Conservation (phyloP, 2,888 invertebrate species). For the Pachliopta kotzebuea region DNA sequence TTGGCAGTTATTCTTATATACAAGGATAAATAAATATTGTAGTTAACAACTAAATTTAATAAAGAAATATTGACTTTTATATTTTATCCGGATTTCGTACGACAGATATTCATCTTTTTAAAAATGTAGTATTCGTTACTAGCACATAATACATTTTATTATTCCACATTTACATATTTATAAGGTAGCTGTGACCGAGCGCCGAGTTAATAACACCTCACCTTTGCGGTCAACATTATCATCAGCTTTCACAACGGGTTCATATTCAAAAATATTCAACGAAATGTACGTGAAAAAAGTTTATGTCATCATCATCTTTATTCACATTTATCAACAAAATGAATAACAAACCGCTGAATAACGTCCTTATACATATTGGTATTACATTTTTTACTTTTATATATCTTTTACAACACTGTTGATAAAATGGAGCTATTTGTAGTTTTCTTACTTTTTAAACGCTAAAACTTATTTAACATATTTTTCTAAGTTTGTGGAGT, state of each 20-base stretch:
- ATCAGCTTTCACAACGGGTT: conserved; percentile 1
- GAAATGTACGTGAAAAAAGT: background rate
- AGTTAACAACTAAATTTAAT: background rate
- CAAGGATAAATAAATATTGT: no score
- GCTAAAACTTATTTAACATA: no score
- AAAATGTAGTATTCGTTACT: background rate
- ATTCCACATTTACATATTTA: conserved; percentile 25
- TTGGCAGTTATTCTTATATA: no score
- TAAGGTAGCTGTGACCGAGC: conserved; percentile 15
- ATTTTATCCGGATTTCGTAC: background rate
- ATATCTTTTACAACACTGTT: no score
- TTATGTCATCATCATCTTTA: background rate
- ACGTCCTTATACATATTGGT: no score
- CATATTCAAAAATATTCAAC: conserved; percentile 1
- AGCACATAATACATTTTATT: background rate
- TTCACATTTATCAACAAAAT: background rate
- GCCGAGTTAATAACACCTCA: conserved; percentile 18
- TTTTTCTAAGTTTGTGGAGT: no score
- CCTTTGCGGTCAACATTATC: background rate
- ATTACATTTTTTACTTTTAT: no score
- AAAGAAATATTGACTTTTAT: background rate
- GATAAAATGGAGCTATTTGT: no score
- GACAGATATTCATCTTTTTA: background rate
- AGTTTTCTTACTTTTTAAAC: no score
- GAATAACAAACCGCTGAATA: background rate